Evolutionary conservation across 2,113 vertebrate species (phyloP).

Genomic region (Cochlearius cochlearius): DNA sequence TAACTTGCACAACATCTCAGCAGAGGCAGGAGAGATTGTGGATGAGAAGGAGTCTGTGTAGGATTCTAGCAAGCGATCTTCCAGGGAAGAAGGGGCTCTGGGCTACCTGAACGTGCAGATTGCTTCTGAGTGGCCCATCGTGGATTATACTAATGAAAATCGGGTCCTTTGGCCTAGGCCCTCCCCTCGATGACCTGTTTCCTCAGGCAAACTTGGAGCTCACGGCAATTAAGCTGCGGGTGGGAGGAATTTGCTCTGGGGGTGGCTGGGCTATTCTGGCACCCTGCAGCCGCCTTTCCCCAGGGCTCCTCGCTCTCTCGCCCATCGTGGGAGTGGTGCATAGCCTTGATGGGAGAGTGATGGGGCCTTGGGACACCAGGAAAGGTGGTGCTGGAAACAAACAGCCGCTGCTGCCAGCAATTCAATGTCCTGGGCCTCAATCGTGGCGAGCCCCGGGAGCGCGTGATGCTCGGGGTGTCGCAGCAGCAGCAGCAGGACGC

Average conservation of each 20-base stretch:
- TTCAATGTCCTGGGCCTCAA: not conserved
- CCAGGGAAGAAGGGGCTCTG: not conserved
- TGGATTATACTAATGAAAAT: not conserved
- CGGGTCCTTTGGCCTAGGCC: not conserved
- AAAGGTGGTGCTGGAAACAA: not conserved
- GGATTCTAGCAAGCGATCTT: not conserved
- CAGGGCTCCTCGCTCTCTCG: not conserved
- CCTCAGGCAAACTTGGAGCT: not conserved
- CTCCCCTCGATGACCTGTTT: not conserved
- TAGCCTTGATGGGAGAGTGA: not conserved
- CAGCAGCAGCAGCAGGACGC: not conserved
- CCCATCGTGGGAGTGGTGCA: not conserved
- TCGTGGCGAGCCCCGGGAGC: not conserved
- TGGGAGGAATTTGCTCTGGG: not conserved
- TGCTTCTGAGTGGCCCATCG: not conserved
- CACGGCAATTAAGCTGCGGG: not conserved
- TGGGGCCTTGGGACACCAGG: not conserved
- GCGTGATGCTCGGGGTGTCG: fast-evolving
- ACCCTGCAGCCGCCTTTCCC: not conserved
- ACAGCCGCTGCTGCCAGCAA: not conserved
- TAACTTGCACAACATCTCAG: not conserved
- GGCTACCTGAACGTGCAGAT: not conserved
- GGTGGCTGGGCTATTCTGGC: not conserved
- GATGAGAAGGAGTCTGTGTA: not conserved
- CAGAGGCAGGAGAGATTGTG: not conserved